phyloP scores from a whole-genome alignment of 37 sponge, comb jelly and placozoan genomes.

The Eunapius fragilis region DNA sequence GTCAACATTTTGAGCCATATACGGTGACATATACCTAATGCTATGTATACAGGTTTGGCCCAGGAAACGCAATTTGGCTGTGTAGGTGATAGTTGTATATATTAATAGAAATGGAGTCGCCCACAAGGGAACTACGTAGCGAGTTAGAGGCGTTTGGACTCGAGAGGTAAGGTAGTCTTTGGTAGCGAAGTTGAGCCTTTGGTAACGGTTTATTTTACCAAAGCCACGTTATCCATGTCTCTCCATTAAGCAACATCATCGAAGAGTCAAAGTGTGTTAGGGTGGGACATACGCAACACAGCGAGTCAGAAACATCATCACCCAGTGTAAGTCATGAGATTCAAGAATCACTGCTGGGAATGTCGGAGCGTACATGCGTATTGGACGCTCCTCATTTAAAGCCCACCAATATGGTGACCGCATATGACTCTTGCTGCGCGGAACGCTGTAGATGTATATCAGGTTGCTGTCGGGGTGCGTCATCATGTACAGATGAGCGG shows the following conservation, averaged over 20 bases:
- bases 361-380: not conserved
- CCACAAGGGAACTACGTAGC: conserved; percentile 41
- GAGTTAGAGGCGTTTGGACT: conserved; percentile 52
- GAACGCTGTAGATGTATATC: not conserved
- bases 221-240: not conserved
- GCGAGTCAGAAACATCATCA: not conserved
- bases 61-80: not conserved
- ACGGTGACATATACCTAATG: too few species aligned
- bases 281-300: not conserved
- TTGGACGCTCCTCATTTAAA: not conserved
- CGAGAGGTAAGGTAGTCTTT: not conserved
- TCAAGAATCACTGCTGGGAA: not conserved
- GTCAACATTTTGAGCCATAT: too few species aligned
- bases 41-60: too few species aligned
- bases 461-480: not conserved
- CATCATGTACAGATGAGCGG: not conserved
- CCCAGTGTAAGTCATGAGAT: not conserved
- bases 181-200: not conserved
- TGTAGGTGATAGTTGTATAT: not conserved
- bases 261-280: not conserved
- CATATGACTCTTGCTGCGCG: not conserved
- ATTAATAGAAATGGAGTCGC: conserved; percentile 40
- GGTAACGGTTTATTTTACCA: not conserved
- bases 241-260: not conserved
- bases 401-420: not conserved